Evolutionary conservation across 2,888 invertebrate genomes (phyloP), one percentile per base, ranked within the genome.

Genomic region (Tyria jacobaeae): DNA sequence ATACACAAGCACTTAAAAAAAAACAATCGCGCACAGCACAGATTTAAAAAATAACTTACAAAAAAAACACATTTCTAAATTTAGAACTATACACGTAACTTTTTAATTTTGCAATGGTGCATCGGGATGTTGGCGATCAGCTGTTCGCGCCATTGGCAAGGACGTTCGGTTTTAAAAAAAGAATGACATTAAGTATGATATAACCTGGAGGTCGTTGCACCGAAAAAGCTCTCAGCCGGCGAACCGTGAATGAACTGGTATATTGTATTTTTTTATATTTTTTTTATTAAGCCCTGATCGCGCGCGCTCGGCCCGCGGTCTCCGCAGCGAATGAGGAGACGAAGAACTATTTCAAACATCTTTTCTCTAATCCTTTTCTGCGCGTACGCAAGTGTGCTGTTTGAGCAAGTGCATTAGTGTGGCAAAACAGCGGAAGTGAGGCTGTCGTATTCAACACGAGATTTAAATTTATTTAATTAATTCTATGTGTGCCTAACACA

Each of bases 331-430:
- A 92, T 94, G 93, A 91, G 88, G 87, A 89, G 88, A 72, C 86
- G 77, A 84, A 91, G 90, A 92, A 92, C 91, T 92, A 91, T 92
- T 92, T 90, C 92, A 92, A 92, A 89, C 84, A 90, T 90, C 88
- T 91, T 90, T 90, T 89, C 90, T 91, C 90, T 91, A 90, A 90
- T 90, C 90, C 90, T 90, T 90, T 90, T 85, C 89, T 87, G 86
- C 84, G 80, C 83, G 73, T 77, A 83, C 85, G 82, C 83, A 82
- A 84, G 89, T 90, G 89, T 87, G 89, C 79, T 72, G 66, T 75
- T 55, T 76, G 80, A 73, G 66, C 83, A 86, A 85, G 84, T 85
- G 85, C 79, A 67, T 60, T 79, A 62, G 86, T 87, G 87, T 86
- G 89, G 41, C 80, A 71, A 55, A 44, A 70, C 70, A 75, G 69